Evolutionary conservation across 2,113 vertebrate genomes (phyloP), one percentile per base, ranked within the genome.

Genomic region (Micromys minutus): DNA sequence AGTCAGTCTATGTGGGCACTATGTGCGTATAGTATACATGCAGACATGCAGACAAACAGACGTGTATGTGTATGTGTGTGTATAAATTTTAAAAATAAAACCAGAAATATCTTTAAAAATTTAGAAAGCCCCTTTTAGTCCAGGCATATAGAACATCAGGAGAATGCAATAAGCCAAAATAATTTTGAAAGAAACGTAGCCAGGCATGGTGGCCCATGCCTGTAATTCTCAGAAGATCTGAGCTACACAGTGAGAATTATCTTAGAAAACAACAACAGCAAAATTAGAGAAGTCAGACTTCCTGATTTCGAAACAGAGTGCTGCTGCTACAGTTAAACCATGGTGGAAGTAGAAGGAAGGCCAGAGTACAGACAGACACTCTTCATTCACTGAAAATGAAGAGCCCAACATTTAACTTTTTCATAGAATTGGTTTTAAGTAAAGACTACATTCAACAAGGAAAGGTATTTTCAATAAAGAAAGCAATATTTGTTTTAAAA

Each of bases 391-490:
- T 79, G 71, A 71, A 83, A 90, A 13, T 75, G 15, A 36, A 84
- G 16, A 67, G 34, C 29, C 34, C 39, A 12, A 10, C 91, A 91
- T 77, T 87, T 95, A 94, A 91, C 26, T 34, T n/a, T 63, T 5
- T 63, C 42, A 57, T 10, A 76, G n/a, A 13, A 55, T 87, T 50
- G 61, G 0, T 92, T 93, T 93, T 9, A n/a, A 63, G 65, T 5
- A 47, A 91, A 52, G 42, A 81, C 34, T 42, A 39, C 19, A 36
- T 76, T 93, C 9, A 72, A 93, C 59, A 61, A 74, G 71, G 29
- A 92, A 92, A 21, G 76, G 4, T 80, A 15, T 89, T 87, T 91
- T 90, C 59, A 87, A 81, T 26, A 90, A 87, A 84, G 52, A 42
- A 31, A 55, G 10, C 17, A 19, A 79, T 9, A 74, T 55, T 22